Evolutionary conservation across 2,113 vertebrate genomes (phyloP).

Genomic region (Salminus brasiliensis): DNA sequence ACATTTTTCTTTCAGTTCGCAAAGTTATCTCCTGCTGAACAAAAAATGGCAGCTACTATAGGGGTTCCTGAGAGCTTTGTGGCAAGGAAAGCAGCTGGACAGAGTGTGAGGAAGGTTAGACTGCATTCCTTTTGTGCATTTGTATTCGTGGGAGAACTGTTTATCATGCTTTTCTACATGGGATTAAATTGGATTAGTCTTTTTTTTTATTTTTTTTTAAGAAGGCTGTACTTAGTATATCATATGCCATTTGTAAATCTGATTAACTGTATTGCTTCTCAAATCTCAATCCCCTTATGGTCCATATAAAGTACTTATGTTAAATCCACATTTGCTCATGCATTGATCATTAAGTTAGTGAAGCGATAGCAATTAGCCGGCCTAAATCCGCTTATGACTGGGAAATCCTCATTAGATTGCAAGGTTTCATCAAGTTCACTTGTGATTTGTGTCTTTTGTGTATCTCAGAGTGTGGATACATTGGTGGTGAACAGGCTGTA

Average conservation of each 20-base stretch:
- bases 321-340: neutral
- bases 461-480: slow-evolving; percentile 78
- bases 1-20: slow-evolving; percentile 77
- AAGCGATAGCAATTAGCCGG: neutral
- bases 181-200: neutral
- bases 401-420: neutral
- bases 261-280: neutral
- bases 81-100: slow-evolving; percentile 87
- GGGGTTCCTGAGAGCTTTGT: slow-evolving; percentile 92
- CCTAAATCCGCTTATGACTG: neutral
- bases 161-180: neutral
- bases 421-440: neutral
- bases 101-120: slow-evolving; percentile 86
- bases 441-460: neutral
- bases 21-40: slow-evolving; percentile 83
- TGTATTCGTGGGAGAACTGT: neutral
- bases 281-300: slow-evolving; percentile 19
- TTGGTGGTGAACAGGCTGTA: slow-evolving; percentile 82
- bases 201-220: neutral
- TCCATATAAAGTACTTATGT: neutral
- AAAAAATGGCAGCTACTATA: slow-evolving; percentile 82
- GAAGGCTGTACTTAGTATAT: too few relatives aligned
- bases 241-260: too few relatives aligned
- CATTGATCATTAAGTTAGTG: neutral
- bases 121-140: neutral